Percentiles rank a stretch among this genome's conserved stretches.
These are phyloP conservation scores for Sylvicola cinctus DNA, from an alignment of 2,888 invertebrate genomes.

Conservation along the genomic window DNA sequence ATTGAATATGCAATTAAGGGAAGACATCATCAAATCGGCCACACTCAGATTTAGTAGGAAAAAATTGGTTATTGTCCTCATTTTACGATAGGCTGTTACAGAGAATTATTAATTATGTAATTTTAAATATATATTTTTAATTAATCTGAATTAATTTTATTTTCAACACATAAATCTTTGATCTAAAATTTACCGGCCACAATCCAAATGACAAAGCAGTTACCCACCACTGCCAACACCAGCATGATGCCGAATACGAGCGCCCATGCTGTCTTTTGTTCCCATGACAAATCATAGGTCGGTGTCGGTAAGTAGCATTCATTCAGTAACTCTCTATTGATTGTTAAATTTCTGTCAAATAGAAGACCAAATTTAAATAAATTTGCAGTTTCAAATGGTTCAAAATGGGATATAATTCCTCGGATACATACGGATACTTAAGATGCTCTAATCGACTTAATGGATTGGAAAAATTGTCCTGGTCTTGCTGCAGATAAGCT, in stretches of 20 bases:
- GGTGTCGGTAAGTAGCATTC: conserved; percentile 36
- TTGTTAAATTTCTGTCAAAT: too few species aligned
- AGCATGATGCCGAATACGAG: conserved; percentile 57
- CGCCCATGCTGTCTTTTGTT: conserved; percentile 51
- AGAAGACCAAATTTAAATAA: too few species aligned
- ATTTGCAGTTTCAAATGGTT: too few species aligned
- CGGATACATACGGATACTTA: too few species aligned
- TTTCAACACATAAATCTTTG: background rate
- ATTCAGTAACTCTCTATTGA: conserved; percentile 31
- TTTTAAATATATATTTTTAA: too few species aligned
- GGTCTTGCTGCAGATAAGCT: too few species aligned
- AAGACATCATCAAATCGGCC: conserved; percentile 71
- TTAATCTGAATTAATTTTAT: too few species aligned
- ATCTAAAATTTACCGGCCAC: conserved; percentile 45
- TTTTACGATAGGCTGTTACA: conserved; percentile 51
- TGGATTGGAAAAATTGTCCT: too few species aligned
- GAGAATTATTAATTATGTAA: background rate
- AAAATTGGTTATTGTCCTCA: conserved; percentile 83
- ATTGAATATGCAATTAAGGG: conserved; percentile 77
- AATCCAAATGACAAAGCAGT: conserved; percentile 85
- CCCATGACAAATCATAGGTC: conserved; percentile 40
- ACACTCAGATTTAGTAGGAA: conserved; percentile 76
- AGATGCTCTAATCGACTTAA: too few species aligned
- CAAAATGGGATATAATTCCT: too few species aligned
- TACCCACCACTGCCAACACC: conserved; percentile 62